Percentiles rank a stretch among this genome's conserved stretches.
phyloP scores from a whole-genome alignment of 2,113 vertebrate genomes.

The Miniopterus natalensis region DNA sequence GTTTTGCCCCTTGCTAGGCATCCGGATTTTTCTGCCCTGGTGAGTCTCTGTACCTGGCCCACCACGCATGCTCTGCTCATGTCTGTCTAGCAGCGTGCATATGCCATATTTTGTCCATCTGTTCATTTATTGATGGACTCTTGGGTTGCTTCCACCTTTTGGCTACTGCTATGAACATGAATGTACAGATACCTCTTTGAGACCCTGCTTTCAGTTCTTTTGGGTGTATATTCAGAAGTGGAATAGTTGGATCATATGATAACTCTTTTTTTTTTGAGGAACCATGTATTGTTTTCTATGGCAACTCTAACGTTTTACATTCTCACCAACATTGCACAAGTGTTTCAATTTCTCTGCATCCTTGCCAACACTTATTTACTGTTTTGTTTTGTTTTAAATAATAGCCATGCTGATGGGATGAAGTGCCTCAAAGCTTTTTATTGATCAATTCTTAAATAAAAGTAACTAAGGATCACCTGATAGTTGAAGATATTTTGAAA shows the following conservation, averaged over 20 bases:
- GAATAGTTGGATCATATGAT: neutral
- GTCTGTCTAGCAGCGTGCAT: too few species aligned
- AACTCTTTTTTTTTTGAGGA: neutral
- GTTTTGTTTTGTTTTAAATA: neutral
- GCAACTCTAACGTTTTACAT: neutral
- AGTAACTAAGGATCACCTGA: neutral
- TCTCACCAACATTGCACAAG: neutral
- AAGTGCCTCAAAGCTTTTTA: neutral
- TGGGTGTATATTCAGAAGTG: neutral
- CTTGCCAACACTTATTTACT: neutral
- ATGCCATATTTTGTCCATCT: neutral
- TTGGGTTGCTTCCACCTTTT: neutral
- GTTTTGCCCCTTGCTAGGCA: too few species aligned
- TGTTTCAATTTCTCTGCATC: neutral
- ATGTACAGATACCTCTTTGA: neutral
- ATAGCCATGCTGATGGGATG: neutral
- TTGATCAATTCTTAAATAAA: neutral
- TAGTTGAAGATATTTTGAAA: slow-evolving; percentile 19
- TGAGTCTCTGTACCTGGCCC: too few species aligned
- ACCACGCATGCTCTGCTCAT: too few species aligned
- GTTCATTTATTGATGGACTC: neutral
- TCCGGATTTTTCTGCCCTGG: too few species aligned
- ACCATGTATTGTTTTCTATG: neutral
- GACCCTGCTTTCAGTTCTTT: neutral
- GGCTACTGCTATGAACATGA: neutral